Conservation (phyloP, 2,797 vertebrate genomes). For the Oophaga sylvatica region DNA sequence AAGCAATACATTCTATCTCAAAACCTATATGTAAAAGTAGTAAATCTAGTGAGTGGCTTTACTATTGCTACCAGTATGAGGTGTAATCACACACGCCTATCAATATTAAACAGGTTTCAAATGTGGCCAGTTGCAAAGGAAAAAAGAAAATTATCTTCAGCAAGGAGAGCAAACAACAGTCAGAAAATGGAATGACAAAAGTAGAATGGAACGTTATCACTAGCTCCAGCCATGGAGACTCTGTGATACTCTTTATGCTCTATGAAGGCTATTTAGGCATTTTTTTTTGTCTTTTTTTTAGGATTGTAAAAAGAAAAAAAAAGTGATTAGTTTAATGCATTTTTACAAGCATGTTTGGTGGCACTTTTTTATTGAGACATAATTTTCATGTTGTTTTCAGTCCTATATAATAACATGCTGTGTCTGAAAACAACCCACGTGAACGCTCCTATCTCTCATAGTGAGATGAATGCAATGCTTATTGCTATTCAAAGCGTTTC, state of each 20-base stretch:
- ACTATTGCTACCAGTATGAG: background rate
- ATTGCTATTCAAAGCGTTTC: background rate
- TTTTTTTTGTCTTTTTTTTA: background rate
- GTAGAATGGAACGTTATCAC: background rate
- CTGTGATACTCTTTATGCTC: background rate
- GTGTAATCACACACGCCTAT: slow-evolving; percentile 18
- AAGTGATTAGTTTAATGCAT: too few relatives aligned
- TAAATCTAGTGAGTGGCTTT: background rate
- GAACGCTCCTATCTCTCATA: background rate
- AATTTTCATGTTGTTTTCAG: too few relatives aligned
- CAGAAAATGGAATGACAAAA: background rate
- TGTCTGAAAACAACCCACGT: background rate
- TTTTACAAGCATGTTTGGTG: too few relatives aligned
- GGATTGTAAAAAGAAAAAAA: too few relatives aligned
- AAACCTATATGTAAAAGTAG: background rate
- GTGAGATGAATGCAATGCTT: background rate
- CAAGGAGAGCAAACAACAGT: background rate
- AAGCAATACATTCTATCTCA: background rate
- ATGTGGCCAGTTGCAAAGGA: background rate
- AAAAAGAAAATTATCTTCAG: background rate
- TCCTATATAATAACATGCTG: too few relatives aligned
- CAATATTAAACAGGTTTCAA: slow-evolving; percentile 5
- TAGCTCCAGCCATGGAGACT: background rate
- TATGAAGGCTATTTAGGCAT: background rate
- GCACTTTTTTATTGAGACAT: too few relatives aligned